Conservation (phyloP, 2,113 vertebrate species). For the Vidua chalybeata region DNA sequence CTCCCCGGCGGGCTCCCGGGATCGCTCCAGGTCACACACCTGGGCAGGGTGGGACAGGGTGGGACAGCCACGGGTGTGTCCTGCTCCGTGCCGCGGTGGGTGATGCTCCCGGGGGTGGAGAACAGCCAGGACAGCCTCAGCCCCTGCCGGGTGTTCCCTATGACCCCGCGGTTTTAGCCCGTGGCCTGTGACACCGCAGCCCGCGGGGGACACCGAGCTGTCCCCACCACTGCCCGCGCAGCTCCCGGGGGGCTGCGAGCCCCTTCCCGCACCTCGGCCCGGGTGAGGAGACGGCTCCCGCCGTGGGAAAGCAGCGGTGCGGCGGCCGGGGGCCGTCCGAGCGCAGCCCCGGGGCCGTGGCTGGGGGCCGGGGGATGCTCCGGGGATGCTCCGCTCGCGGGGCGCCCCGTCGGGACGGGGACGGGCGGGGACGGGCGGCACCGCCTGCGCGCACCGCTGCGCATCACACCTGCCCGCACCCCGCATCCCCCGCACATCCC, state of each 20-base stretch:
- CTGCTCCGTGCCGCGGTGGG: accelerated
- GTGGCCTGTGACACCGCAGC: background rate
- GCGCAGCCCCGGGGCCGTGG: too few relatives aligned
- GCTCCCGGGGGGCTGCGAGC: background rate
- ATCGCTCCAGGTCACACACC: background rate
- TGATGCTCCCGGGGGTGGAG: background rate
- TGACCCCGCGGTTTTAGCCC: accelerated
- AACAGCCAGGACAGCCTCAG: background rate
- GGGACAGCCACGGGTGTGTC: accelerated
- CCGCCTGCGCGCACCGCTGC: background rate
- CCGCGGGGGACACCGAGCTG: background rate
- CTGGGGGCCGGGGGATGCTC: background rate
- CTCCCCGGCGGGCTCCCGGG: background rate
- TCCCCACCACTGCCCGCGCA: accelerated
- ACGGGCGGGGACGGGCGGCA: background rate
- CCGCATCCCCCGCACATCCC: background rate
- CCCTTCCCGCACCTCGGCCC: background rate
- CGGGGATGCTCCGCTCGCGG: background rate
- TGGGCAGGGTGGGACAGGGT: background rate
- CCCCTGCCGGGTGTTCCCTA: background rate
- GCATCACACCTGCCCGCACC: background rate
- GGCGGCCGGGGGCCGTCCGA: background rate
- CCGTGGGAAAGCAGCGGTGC: accelerated
- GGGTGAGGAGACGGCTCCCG: background rate
- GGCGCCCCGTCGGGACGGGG: background rate